Base-by-base conservation (phyloP, 2,888 invertebrate species). In the Xestia ashworthii region DNA sequence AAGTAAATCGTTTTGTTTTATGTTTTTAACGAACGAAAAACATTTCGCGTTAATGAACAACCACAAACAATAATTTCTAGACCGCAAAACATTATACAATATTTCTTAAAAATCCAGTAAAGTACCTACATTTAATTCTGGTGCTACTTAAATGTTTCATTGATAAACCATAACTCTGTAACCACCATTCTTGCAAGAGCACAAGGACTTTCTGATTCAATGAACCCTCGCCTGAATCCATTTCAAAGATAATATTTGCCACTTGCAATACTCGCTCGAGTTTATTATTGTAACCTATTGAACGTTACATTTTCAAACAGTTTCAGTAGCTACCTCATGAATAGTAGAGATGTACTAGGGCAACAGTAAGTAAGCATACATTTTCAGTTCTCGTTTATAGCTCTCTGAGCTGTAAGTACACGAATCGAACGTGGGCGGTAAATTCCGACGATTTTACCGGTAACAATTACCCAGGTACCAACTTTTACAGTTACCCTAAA, bases 401-500 rank as follows among this genome's bases (percentile, higher is more conserved):
- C 65, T 72, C 41, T 62, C 25, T 16, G 25, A 58, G 46, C 12
- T 12, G 46, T 50, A 55, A 74, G 46, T 50, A 62, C 62, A 60
- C 14, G 22, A 78, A 82, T 75, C 85, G 75, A 89, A 78, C 80
- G 83, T 84, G 88, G 87, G 89, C 82, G 81, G 88, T 89, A 90
- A 91, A 91, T 90, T 88, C 81, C 79, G 78, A 84, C 78, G 88
- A 80, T 53, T 78, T 65, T 90, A 85, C 79, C 79, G 78, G 74
- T 46, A 83, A 83, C 83, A 85, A 88, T 86, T 88, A 89, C 84
- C 53, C 70, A 81, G 69, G 74, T 74, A 76, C 68, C 64, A 71
- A 90, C 86, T 89, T 91, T 89, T 88, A 89, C 88, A 73, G 81
- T 83, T 78, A 76, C 84, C 79, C 73, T 76, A 83, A 85, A 78